Conservation (phyloP, 2,113 vertebrate species). For the Oreocharis arfaki region DNA sequence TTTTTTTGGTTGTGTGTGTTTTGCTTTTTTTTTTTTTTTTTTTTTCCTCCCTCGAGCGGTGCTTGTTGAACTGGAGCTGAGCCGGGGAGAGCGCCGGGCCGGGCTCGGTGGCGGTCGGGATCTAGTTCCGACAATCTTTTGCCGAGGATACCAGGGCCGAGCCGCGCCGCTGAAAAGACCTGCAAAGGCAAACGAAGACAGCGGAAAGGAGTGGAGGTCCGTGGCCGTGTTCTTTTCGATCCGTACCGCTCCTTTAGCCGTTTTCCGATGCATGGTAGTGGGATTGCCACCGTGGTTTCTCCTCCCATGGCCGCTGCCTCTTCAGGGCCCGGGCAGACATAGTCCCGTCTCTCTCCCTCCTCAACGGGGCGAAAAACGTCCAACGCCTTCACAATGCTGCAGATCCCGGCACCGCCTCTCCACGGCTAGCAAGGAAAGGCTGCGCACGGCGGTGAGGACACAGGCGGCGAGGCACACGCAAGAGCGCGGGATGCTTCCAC, state of each 20-base stretch:
- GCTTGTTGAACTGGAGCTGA: not conserved
- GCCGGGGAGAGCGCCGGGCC: accelerated
- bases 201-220: not conserved
- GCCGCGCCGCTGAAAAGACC: not conserved
- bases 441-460: not conserved
- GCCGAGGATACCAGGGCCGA: not conserved
- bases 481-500: not conserved
- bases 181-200: not conserved
- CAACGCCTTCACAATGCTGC: accelerated
- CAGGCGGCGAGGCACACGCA: accelerated
- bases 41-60: accelerated
- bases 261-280: not conserved
- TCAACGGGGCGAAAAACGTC: not conserved
- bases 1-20: no score
- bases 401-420: not conserved
- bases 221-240: not conserved
- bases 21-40: accelerated
- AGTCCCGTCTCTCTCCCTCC: not conserved
- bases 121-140: not conserved
- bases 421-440: not conserved
- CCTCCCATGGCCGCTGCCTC: not conserved
- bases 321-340: no score
- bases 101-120: accelerated
- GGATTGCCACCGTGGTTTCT: not conserved
- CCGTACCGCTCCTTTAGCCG: not conserved